Percentiles rank a stretch among this genome's conserved stretches.
phyloP scores from a whole-genome alignment of 2,113 vertebrate genomes.

The Engraulis encrasicolus region DNA sequence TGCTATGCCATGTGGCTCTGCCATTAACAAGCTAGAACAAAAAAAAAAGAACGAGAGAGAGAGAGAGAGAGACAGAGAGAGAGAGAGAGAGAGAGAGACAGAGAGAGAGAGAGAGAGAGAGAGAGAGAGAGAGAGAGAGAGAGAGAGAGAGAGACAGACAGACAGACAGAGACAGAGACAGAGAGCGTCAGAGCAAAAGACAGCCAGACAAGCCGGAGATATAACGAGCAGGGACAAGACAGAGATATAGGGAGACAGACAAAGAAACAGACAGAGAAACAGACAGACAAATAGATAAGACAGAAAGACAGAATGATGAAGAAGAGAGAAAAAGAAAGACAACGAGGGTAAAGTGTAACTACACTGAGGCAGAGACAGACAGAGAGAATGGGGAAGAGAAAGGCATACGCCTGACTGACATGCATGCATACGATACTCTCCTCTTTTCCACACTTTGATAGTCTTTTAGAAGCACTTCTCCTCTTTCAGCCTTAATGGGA shows the following conservation, averaged over 20 bases:
- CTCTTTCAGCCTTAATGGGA: slow-evolving; percentile 60
- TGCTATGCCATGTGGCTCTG: not conserved
- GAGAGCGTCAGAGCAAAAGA: slow-evolving; percentile 6
- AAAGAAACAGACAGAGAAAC: slow-evolving; percentile 14
- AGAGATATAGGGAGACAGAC: slow-evolving; percentile 20
- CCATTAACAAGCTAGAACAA: not conserved
- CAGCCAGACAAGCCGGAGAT: too few species aligned
- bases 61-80: too few species aligned
- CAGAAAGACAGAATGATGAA: too few species aligned
- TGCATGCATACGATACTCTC: too few species aligned
- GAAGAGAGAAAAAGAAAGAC: not conserved
- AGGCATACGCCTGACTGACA: not conserved
- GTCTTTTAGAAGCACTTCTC: not conserved
- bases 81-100: not conserved
- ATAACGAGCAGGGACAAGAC: too few species aligned
- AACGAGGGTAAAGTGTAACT: not conserved
- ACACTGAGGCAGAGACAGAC: not conserved
- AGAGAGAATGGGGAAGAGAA: not conserved
- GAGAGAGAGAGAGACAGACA: too few species aligned
- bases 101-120: too few species aligned
- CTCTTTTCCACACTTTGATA: not conserved
- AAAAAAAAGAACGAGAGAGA: not conserved
- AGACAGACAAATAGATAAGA: too few species aligned
- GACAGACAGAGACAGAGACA: too few species aligned
- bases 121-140: too few species aligned